Evolutionary conservation across 2,888 invertebrate genomes (phyloP), one percentile per base, ranked within the genome.

Genomic region (Nemurella pictetii): DNA sequence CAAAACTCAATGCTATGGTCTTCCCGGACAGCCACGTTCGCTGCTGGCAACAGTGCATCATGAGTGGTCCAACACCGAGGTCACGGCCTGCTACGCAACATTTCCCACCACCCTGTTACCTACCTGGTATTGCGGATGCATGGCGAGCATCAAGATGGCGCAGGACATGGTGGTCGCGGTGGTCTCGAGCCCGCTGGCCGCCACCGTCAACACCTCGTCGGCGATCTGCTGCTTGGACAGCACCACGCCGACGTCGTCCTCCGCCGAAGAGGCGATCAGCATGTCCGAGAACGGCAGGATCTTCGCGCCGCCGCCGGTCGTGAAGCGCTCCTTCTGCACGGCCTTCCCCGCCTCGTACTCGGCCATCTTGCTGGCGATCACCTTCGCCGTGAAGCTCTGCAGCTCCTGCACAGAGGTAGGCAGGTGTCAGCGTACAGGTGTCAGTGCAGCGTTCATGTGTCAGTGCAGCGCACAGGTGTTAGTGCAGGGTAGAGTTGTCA

Each of bases 201-300:
- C 75, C 2, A 75, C n/a, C 75, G 26, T 75, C 75, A 28, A 0
- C 75, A 75, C 75, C 75, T 75, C 75, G 75, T 75, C 75, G 9
- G 27, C 27, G 27, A 75, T 75, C 75, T 75, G 26, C 28, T 26
- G 5, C 75, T 75, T 28, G 5, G 75, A 25, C 75, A 75, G 75
- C 75, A 75, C 4, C 75, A 9, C n/a, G 3, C 26, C 27, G 27
- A 36, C 36, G 36, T 2, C n/a, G 55, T 55, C 55, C 20, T 55
- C 55, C 12, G 9, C 55, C 0, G 75, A 26, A 3, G 75, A 26
- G 0, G 75, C 26, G 75, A 75, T 75, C 75, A 75, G 27, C 75
- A 75, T 20, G n/a, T 75, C 75, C 9, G 75, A 75, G 75, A 75
- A 20, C 25, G 75, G 75, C 9, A 75, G 26, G 75, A 75, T 75